phyloP scores from a whole-genome alignment of 1,140 invertebrate species.

The Temnothorax curvispinosus region DNA sequence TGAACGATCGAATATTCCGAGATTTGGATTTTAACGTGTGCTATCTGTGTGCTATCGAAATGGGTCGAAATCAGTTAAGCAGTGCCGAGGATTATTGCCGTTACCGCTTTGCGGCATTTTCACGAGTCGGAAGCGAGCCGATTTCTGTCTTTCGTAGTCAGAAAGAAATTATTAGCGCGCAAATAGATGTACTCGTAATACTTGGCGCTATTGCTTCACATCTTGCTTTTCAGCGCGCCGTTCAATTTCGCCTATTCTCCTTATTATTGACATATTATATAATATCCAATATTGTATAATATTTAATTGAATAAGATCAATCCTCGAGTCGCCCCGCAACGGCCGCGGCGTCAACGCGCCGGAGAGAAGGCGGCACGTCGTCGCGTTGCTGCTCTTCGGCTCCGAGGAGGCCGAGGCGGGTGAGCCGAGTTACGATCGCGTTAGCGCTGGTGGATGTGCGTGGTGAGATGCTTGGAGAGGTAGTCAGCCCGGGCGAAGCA shows the following conservation, averaged over 20 bases:
- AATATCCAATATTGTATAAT: not conserved
- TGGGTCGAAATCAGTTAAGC: not conserved
- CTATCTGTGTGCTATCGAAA: not conserved
- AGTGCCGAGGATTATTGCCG: not conserved
- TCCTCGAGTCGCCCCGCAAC: conserved; percentile 26
- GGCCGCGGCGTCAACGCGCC: not conserved
- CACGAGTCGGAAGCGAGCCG: not conserved
- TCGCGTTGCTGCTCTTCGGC: conserved; percentile 1
- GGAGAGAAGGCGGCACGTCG: conserved; percentile 29
- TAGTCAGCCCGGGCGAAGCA: conserved; percentile 96
- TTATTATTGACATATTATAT: not conserved
- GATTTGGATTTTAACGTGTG: not conserved
- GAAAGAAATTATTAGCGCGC: not conserved
- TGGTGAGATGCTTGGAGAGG: conserved; percentile 95
- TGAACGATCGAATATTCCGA: not conserved
- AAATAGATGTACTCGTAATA: not conserved
- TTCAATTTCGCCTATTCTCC: not conserved
- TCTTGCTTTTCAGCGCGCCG: not conserved
- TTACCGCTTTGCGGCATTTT: not conserved
- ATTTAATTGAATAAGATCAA: not conserved
- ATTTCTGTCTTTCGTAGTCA: not conserved
- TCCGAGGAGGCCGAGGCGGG: conserved; percentile 12
- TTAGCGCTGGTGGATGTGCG: conserved; percentile 91
- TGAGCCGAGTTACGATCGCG: conserved; percentile 33
- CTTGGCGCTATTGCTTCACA: not conserved